Evolutionary conservation across 1,140 invertebrate species (phyloP), one percentile per base, ranked within the genome.

Genomic region (Nephotettix cincticeps): DNA sequence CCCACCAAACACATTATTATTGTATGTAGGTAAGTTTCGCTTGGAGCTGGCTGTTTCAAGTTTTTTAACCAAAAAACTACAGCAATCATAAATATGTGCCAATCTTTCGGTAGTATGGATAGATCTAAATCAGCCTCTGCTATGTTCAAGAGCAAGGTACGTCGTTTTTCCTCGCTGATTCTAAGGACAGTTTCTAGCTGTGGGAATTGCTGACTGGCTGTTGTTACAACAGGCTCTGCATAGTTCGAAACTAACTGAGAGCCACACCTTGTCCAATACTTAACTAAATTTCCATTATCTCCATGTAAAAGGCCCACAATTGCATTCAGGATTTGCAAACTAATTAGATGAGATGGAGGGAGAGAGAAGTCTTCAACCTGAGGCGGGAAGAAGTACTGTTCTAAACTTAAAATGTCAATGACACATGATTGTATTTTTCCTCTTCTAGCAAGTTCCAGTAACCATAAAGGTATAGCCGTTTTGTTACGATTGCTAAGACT

Each of bases 311-410:
- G 81, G 70, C 87, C 87, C 81, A 87, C 93, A 45, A 87, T 85
- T 70, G 87, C 84, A 75, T 82, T 80, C 36, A 94, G 75, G 51
- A 95, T 87, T 13, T 87, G 83, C 58, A 89, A 77, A 32, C 86
- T 83, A 72, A 87, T 84, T 21, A 81, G 71, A 73, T 88, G 87
- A n/a, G 88, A 84, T 70, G 90, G 86, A 6, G 83, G 78, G 27
- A 83, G 79, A 1, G 77, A 77, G 74, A 86, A 85, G 75, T 92
- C 85, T 80, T 95, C 93, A 11, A 93, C 85, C 83, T 94, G 92
- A 17, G 89, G 86, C 25, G 83, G 84, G 71, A 87, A 87, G 72
- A 93, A 86, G 75, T 90, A 88, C 47, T 87, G 81, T 71, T 87
- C 85, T 45, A 87, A 81, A 23, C 84, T 83, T 54, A 89, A 76